Evolutionary conservation across 1,140 invertebrate genomes (phyloP).

Genomic region (Antheraea mylitta): DNA sequence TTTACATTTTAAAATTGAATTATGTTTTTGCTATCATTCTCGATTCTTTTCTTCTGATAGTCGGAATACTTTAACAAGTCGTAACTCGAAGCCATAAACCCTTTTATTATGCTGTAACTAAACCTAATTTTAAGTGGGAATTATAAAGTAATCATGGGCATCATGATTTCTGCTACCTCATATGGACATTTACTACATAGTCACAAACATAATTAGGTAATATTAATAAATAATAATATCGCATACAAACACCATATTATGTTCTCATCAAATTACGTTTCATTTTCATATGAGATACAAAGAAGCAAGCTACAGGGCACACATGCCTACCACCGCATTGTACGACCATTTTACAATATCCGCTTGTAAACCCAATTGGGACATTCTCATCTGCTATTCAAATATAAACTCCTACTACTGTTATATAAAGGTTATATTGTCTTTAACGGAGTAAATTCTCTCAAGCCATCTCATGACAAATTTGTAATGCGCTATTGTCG

Average conservation of each 20-base stretch:
- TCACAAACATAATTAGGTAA: no score
- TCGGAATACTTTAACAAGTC: no score
- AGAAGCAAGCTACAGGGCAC: constrained; percentile 26
- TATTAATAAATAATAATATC: background rate
- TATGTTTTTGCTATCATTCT: no score
- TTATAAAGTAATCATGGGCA: no score
- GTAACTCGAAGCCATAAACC: no score
- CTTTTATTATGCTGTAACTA: no score
- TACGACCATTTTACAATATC: constrained; percentile 73
- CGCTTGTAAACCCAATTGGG: constrained; percentile 68
- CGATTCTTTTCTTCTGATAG: no score
- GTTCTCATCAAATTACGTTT: background rate
- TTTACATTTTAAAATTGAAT: no score
- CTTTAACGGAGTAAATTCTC: constrained; percentile 17
- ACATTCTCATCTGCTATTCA: constrained; percentile 31
- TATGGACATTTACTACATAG: no score
- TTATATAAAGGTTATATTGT: constrained; percentile 53
- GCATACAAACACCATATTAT: background rate
- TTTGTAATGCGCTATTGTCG: constrained; percentile 73
- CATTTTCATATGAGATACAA: background rate
- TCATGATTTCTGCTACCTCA: no score
- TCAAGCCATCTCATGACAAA: constrained; percentile 51
- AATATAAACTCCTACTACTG: constrained; percentile 41
- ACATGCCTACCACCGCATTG: constrained; percentile 56
- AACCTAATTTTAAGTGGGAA: no score